Evolutionary conservation across 2,888 invertebrate genomes (phyloP), one percentile per base, ranked within the genome.

Genomic region (Oscheius myriophilus): DNA sequence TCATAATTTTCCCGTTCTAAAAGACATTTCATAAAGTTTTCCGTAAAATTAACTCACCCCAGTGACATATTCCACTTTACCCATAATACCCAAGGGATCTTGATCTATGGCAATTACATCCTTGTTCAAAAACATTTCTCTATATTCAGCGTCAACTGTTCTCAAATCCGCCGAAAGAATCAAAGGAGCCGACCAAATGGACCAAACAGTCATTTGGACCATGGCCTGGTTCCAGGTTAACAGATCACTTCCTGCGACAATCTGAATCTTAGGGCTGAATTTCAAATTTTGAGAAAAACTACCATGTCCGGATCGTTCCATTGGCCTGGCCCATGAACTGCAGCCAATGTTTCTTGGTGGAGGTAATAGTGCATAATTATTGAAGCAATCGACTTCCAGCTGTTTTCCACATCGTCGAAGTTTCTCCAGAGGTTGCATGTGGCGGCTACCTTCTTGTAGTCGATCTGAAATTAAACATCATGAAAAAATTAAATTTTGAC

Each of bases 231-330:
- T 72, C 18, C 61, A 43, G 1, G 72, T 74, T 51, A 82, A 65
- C 21, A 71, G 76, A 4, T 75, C 63, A 55, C 83, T 83, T 12
- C 82, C 82, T 43, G 74, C 76, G 11, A 82, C 77, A 23, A 82
- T 46, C 61, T 61, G 63, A 78, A 11, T 41, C 41, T 41, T 46
- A 6, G 6, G 6, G 9, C 26, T 25, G 43, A 26, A 42, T 1
- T 43, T 25, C 6, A 53, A 14, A 12, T 53, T 7, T 61, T 89
- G 26, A 46, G 18, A 18, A 18, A 7, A 23, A 26, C 9, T 59
- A 61, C 88, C 89, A 88, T 88, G 76, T 89, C 89, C 2, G 89
- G 89, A 73, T 89, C 89, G 78, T 89, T 88, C 82, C 87, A 89
- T 59, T 83, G 82, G 14, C 89, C 89, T 0, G 89, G 89, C 4